Conservation (phyloP, 2,113 vertebrate genomes). For the Scomber scombrus region DNA sequence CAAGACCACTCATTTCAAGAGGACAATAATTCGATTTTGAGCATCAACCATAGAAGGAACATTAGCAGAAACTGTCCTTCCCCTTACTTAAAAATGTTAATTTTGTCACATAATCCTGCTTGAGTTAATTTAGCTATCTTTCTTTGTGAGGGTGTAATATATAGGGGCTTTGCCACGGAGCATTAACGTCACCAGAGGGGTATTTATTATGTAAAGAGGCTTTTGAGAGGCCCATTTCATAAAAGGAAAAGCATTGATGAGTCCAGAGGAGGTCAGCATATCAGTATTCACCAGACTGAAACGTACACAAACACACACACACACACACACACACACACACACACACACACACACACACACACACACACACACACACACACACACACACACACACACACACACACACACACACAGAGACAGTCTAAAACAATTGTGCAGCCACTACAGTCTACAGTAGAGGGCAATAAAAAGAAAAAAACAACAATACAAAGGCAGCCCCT, state of each 20-base stretch:
- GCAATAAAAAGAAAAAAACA: too few species aligned
- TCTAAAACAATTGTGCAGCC: too few species aligned
- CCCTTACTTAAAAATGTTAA: conserved; percentile 54
- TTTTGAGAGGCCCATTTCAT: conserved; percentile 31
- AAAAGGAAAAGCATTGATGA: conserved; percentile 8
- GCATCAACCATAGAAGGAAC: conserved; percentile 30
- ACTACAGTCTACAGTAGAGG: too few species aligned
- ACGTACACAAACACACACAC: neutral
- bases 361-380: too few species aligned
- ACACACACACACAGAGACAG: too few species aligned
- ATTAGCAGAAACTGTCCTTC: conserved; percentile 42
- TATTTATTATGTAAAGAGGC: conserved; percentile 18
- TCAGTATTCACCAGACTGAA: conserved; percentile 11
- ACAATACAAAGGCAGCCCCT: too few species aligned
- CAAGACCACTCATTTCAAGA: conserved; percentile 54
- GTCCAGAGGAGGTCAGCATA: conserved; percentile 1
- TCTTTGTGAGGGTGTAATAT: conserved; percentile 22
- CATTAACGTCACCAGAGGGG: conserved; percentile 30
- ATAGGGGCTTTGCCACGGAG: conserved; percentile 14
- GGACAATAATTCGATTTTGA: conserved; percentile 63
- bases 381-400: too few species aligned
- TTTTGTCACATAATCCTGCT: conserved; percentile 44
- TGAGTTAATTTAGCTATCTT: conserved; percentile 21
- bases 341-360: too few species aligned
- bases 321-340: too few species aligned